Evolutionary conservation across 2,888 invertebrate species (phyloP).

Genomic region (Apomyelois bistriatella): DNA sequence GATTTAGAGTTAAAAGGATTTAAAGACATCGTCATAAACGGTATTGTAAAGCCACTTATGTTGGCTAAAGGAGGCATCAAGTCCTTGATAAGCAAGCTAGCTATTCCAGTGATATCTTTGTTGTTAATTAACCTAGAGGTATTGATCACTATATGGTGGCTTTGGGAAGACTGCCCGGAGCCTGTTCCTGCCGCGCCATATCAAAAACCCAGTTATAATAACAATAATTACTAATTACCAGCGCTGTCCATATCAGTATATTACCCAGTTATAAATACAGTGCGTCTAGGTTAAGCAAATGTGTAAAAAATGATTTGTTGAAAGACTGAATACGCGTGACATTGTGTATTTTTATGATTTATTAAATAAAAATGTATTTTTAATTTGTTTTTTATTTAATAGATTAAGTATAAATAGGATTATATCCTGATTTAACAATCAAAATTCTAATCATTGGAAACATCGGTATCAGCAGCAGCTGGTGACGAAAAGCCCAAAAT

Average conservation of each 20-base stretch:
- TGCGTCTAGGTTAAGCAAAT: constrained; percentile 9
- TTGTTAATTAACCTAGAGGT: constrained; percentile 66
- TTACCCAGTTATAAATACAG: constrained; percentile 35
- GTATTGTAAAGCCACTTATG: constrained; percentile 59
- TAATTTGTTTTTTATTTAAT: too few relatives aligned
- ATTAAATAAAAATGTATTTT: background rate
- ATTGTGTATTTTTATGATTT: constrained; percentile 11
- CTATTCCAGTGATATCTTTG: constrained; percentile 62
- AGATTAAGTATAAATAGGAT: too few relatives aligned
- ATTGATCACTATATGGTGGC: constrained; percentile 67
- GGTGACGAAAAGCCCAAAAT: too few relatives aligned
- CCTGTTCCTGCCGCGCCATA: constrained; percentile 26
- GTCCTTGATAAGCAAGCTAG: constrained; percentile 58
- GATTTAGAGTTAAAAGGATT: constrained; percentile 51
- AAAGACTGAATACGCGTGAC: constrained; percentile 19
- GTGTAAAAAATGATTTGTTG: constrained; percentile 9
- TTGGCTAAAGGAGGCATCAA: constrained; percentile 59
- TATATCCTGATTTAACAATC: constrained; percentile 7
- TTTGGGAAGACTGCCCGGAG: constrained; percentile 69
- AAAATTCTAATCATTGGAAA: too few relatives aligned
- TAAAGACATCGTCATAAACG: constrained; percentile 56
- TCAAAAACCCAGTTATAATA: constrained; percentile 40
- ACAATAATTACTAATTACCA: constrained; percentile 33
- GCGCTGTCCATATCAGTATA: constrained; percentile 8
- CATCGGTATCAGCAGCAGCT: too few relatives aligned